phyloP scores from a whole-genome alignment of 2,113 vertebrate genomes.

The Brachionichthys hirsutus region DNA sequence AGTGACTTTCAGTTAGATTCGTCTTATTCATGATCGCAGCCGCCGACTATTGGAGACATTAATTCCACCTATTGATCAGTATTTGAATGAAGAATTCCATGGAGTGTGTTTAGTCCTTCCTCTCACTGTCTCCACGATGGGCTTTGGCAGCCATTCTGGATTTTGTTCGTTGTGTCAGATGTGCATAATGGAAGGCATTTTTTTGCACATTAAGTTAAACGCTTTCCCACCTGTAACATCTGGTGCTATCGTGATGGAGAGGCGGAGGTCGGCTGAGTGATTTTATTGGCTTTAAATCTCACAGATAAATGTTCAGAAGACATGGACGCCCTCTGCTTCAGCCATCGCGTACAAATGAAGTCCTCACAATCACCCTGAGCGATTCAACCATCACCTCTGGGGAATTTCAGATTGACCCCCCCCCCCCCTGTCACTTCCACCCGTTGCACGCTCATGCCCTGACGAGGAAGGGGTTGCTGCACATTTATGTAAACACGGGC shows the following conservation, averaged over 20 bases:
- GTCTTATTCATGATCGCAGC: slow-evolving; percentile 37
- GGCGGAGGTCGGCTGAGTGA: slow-evolving; percentile 17
- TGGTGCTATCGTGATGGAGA: slow-evolving; percentile 37
- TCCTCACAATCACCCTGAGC: neutral
- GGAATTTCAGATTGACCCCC: no score
- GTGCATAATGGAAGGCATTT: slow-evolving; percentile 14
- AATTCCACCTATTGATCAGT: slow-evolving; percentile 39
- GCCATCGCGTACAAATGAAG: neutral
- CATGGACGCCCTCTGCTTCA: slow-evolving; percentile 8
- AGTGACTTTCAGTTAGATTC: slow-evolving; percentile 47
- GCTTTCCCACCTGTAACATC: slow-evolving; percentile 1
- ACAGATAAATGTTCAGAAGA: slow-evolving; percentile 1
- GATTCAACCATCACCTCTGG: no score
- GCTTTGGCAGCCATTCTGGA: slow-evolving; percentile 10
- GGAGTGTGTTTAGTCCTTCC: slow-evolving; percentile 17
- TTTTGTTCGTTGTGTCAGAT: slow-evolving; percentile 34
- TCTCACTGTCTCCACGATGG: slow-evolving; percentile 8
- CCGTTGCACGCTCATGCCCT: no score
- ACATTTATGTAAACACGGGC: neutral
- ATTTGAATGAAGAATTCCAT: slow-evolving; percentile 23
- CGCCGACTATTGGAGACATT: slow-evolving; percentile 23
- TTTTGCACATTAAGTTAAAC: slow-evolving; percentile 13
- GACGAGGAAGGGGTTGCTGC: neutral
- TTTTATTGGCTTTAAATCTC: slow-evolving; percentile 22
- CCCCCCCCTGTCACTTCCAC: no score